phyloP scores from a whole-genome alignment of 2,888 invertebrate genomes.

The Caenorhabditis imperialis region DNA sequence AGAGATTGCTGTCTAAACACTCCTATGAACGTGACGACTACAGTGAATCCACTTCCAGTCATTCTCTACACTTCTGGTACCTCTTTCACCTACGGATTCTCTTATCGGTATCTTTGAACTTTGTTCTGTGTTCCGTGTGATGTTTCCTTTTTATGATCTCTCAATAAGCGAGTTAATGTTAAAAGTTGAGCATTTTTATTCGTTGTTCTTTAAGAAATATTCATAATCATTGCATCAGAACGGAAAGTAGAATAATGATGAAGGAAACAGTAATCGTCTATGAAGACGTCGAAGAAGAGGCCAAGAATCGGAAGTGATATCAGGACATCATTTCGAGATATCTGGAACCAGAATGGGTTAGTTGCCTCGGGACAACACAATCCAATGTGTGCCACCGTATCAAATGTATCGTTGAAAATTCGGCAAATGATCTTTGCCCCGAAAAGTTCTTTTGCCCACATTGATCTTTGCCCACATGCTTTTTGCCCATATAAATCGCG shows the following conservation, averaged over 20 bases:
- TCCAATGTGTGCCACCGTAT: no score
- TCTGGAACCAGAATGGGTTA: no score
- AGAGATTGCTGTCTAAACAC: constrained; percentile 52
- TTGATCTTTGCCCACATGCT: no score
- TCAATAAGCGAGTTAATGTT: constrained; percentile 19
- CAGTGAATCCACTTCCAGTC: constrained; percentile 49
- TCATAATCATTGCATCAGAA: constrained; percentile 45
- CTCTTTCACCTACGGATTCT: constrained; percentile 38
- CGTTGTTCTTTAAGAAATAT: constrained; percentile 30
- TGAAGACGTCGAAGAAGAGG: no score
- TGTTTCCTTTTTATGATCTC: constrained; percentile 23
- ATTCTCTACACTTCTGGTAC: constrained; percentile 46
- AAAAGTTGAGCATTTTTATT: constrained; percentile 37
- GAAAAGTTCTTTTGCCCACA: no score
- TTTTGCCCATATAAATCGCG: no score
- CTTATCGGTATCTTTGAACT: constrained; percentile 31
- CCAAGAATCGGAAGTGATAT: no score
- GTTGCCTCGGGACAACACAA: no score
- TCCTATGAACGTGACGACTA: constrained; percentile 49
- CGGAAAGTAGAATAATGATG: constrained; percentile 16
- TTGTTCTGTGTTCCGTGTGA: background rate
- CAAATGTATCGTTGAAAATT: no score
- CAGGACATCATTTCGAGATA: no score
- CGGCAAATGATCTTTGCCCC: no score
- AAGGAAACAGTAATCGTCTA: no score